Base-by-base conservation (phyloP, 2,797 vertebrate genomes). In the Centroberyx gerrardi region DNA sequence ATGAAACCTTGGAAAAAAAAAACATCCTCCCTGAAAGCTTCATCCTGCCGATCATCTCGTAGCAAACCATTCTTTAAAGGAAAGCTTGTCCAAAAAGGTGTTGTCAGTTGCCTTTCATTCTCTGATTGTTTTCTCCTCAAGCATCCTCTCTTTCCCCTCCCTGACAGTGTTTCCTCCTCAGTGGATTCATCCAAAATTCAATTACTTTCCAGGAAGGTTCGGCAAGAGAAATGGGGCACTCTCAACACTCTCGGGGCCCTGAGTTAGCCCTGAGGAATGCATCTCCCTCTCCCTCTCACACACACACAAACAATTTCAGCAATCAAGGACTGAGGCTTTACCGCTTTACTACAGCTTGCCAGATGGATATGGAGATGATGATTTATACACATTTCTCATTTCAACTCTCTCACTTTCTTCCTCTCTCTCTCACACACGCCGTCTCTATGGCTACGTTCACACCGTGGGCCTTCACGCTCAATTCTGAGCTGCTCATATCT, bases 101-200 rank as follows among this genome's bases (percentile, higher is more conserved):
- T 81, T 72, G 91, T 92, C 84, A 92, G 85, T 83, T 90, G 85
- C 74, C 82, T 79, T 85, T 91, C 87, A 81, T 44, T 72, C 82
- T 78, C 66, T 86, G 83, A 88, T 88, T 90, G 84, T 88, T 90
- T 85, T 78, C 73, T 61, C 81, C 66, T 74, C 82, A 28, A 85
- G 80, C 79, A 72, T 82, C 54, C 72, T 49, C 86, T 81, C 22
- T 72, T 66, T 65, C 53, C 73, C 59, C 53, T 46, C 44, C 72
- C 33, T 71, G 74, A 88, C 74, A 78, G 69, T 58, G 68, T 78
- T 84, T 81, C 71, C 73, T 89, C 83, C 78, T 78, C 68, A 3
- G 72, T 44, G 73, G 89, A 91, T 90, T 90, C 87, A 86, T 88
- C 83, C 84, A 64, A 87, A 92, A 93, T 93, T 93, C 90, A 91